Conservation (phyloP, 2,888 invertebrate species). For the Brenthis ino region DNA sequence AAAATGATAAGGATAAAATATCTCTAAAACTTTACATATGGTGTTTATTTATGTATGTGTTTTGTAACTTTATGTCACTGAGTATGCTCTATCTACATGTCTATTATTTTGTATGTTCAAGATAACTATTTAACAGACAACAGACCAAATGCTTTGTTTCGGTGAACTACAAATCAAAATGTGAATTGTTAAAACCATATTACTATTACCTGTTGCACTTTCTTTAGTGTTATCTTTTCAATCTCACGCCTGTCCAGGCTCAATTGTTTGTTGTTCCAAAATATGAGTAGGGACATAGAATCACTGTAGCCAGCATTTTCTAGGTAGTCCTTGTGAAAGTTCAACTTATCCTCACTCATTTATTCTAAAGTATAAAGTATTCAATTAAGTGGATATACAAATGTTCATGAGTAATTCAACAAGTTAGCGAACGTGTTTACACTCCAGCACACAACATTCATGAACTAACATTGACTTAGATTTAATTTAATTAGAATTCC, state of each 20-base stretch:
- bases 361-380: neutral
- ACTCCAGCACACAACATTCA: neutral
- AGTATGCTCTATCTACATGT: too few relatives aligned
- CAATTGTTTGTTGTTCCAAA: constrained; percentile 15
- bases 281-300: constrained; percentile 18
- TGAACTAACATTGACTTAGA: constrained; percentile 12
- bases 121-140: too few relatives aligned
- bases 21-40: too few relatives aligned
- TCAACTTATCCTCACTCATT: neutral
- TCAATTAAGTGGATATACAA: neutral
- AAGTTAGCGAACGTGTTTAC: constrained; percentile 2
- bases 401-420: neutral
- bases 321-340: constrained; percentile 8
- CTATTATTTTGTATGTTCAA: too few relatives aligned
- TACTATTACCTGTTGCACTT: constrained; percentile 16
- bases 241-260: constrained; percentile 9
- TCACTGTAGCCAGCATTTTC: constrained; percentile 8
- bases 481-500: constrained; percentile 23
- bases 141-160: too few relatives aligned
- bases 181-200: too few relatives aligned
- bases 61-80: too few relatives aligned
- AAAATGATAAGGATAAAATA: too few relatives aligned
- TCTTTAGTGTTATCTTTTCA: constrained; percentile 14
- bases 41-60: too few relatives aligned
- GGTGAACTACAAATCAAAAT: too few relatives aligned